Evolutionary conservation across 1,140 invertebrate genomes (phyloP).

Genomic region (Drosophila jambulina): DNA sequence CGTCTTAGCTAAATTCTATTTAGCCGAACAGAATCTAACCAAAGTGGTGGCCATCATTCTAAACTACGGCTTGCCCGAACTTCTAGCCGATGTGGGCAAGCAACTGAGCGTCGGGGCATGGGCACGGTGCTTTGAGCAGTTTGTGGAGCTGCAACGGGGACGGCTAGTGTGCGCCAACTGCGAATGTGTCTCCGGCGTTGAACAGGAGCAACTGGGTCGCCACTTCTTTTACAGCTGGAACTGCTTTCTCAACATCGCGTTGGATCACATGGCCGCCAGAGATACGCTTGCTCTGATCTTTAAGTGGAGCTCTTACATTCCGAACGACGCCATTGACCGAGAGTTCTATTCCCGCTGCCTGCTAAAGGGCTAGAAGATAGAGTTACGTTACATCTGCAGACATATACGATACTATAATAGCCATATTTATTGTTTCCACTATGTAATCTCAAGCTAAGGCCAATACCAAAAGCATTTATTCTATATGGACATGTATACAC

Average conservation of each 20-base stretch:
- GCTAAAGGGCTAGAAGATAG: conserved; percentile 62
- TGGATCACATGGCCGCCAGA: conserved; percentile 69
- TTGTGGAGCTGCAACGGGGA: conserved; percentile 76
- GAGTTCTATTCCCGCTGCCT: conserved; percentile 80
- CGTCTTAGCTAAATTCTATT: conserved; percentile 78
- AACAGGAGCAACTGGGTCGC: conserved; percentile 69
- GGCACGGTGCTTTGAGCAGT: conserved; percentile 80
- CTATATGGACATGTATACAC: conserved; percentile 61
- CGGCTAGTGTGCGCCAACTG: conserved; percentile 76
- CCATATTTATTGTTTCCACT: conserved; percentile 64
- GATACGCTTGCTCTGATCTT: conserved; percentile 77
- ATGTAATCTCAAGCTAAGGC: conserved; percentile 64
- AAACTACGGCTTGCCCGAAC: conserved; percentile 74
- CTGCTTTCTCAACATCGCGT: conserved; percentile 76
- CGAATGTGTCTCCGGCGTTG: conserved; percentile 69
- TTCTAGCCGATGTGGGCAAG: conserved; percentile 70
- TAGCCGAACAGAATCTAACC: conserved; percentile 76
- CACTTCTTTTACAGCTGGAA: conserved; percentile 84
- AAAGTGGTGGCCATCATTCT: conserved; percentile 79
- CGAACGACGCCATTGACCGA: conserved; percentile 83
- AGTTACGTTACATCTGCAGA: conserved; percentile 2
- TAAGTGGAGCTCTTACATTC: conserved; percentile 82
- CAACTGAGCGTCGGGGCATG: conserved; percentile 65
- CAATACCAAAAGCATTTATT: conserved; percentile 82
- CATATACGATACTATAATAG: conserved; percentile 29